Percentiles rank a stretch among this genome's conserved stretches.
Conservation (phyloP, 2,888 invertebrate species). For the Ochropleura plecta region DNA sequence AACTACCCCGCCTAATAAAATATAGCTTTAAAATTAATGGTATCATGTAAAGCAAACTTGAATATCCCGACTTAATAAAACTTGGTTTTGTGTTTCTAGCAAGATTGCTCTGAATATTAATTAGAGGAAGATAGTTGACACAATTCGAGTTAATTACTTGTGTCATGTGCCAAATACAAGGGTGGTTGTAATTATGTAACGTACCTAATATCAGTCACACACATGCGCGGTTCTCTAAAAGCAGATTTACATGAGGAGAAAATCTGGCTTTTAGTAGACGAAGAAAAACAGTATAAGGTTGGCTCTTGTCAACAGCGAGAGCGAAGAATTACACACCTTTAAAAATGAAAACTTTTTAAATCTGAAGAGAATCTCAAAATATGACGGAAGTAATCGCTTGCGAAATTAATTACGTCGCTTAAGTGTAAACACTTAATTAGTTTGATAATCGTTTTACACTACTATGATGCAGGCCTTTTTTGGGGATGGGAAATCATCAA, state of each 20-base stretch:
- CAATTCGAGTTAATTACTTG: slow-evolving; percentile 58
- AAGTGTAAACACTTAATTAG: not conserved
- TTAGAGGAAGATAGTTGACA: slow-evolving; percentile 46
- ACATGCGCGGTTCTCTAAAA: slow-evolving; percentile 4
- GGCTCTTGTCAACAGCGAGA: not conserved
- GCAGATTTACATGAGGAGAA: not conserved
- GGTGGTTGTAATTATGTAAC: slow-evolving; percentile 47
- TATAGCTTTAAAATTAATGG: slow-evolving; percentile 60
- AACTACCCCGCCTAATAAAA: slow-evolving; percentile 54
- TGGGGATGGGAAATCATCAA: too few species aligned
- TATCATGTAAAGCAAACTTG: slow-evolving; percentile 47
- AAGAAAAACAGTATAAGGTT: not conserved
- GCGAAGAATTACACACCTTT: too few species aligned
- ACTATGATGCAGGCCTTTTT: not conserved
- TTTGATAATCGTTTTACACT: not conserved
- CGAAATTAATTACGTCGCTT: not conserved
- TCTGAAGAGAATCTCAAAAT: not conserved
- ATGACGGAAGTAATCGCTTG: not conserved
- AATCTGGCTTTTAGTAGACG: too few species aligned
- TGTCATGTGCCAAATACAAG: slow-evolving; percentile 52
- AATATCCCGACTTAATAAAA: slow-evolving; percentile 42
- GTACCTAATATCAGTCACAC: slow-evolving; percentile 46
- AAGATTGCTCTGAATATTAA: slow-evolving; percentile 50
- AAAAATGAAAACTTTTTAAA: too few species aligned
- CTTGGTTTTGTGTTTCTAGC: slow-evolving; percentile 20